Evolutionary conservation across 2,888 invertebrate genomes (phyloP).

Genomic region (Rhogogaster chlorosoma): DNA sequence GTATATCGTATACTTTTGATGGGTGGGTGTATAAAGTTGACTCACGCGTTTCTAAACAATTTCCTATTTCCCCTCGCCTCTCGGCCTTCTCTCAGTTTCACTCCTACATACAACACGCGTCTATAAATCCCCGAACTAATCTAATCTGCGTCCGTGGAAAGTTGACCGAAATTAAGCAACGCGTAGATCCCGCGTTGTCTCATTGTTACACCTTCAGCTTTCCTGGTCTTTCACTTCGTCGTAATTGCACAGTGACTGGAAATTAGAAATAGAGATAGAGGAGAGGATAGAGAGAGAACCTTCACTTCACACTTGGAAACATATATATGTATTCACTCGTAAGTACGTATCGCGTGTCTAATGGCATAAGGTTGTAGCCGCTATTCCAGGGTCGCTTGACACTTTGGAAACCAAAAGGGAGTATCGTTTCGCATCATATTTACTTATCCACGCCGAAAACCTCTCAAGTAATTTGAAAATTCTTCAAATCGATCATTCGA

Average conservation of each 20-base stretch:
- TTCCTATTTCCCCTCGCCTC: background rate
- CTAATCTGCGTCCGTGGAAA: conserved; percentile 30
- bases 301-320: too few species aligned
- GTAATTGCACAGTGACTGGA: background rate
- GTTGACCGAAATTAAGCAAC: conserved; percentile 36
- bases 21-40: background rate
- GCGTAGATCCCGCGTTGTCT: background rate
- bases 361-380: too few species aligned
- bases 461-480: too few species aligned
- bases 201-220: background rate
- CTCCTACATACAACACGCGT: background rate
- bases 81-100: background rate
- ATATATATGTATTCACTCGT: too few species aligned
- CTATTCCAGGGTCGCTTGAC: too few species aligned
- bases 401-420: too few species aligned
- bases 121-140: conserved; percentile 38
- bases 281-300: background rate
- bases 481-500: too few species aligned
- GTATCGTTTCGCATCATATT: too few species aligned
- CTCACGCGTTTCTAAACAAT: conserved; percentile 33
- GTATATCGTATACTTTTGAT: background rate
- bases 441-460: too few species aligned
- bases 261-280: background rate
- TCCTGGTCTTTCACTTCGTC: background rate
- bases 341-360: too few species aligned